Evolutionary conservation across 1,140 invertebrate species (phyloP).

Genomic region (Delia radicum): DNA sequence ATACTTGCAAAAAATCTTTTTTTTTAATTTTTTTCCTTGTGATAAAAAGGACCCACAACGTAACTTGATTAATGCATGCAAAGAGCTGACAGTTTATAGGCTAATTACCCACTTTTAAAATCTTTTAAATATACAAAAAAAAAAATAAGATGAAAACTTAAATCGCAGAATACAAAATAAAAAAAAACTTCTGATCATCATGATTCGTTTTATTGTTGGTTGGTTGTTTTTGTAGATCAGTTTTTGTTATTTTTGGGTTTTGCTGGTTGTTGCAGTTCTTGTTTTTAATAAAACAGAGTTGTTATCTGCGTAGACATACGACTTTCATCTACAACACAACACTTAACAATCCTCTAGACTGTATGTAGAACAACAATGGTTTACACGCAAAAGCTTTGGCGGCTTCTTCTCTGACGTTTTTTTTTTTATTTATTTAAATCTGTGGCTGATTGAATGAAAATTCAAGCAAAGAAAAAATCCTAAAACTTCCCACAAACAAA

Average conservation of each 20-base stretch:
- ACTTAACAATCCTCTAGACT: background rate
- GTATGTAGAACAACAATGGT: conserved; percentile 19
- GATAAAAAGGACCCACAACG: background rate
- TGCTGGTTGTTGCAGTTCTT: background rate
- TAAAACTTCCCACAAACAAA: background rate
- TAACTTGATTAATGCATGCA: conserved; percentile 8
- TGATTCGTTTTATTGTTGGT: background rate
- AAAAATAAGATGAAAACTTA: background rate
- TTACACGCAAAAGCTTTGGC: conserved; percentile 17
- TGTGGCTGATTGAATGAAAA: conserved; percentile 13
- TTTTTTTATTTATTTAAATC: background rate
- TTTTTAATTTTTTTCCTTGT: background rate
- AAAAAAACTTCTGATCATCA: background rate
- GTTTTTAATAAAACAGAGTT: conserved; percentile 23
- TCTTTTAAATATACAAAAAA: background rate
- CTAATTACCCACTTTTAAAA: conserved; percentile 22
- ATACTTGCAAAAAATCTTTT: background rate
- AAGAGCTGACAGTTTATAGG: conserved; percentile 20
- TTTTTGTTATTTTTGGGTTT: background rate
- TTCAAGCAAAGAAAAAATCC: background rate
- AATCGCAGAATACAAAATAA: background rate
- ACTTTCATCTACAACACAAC: conserved; percentile 10
- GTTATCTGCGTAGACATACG: conserved; percentile 21
- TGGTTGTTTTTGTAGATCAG: background rate
- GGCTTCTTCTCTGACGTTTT: background rate